Percentiles rank a stretch among this genome's conserved stretches.
Evolutionary conservation across 2,888 invertebrate species (phyloP).

Genomic region (Ochropleura plecta): DNA sequence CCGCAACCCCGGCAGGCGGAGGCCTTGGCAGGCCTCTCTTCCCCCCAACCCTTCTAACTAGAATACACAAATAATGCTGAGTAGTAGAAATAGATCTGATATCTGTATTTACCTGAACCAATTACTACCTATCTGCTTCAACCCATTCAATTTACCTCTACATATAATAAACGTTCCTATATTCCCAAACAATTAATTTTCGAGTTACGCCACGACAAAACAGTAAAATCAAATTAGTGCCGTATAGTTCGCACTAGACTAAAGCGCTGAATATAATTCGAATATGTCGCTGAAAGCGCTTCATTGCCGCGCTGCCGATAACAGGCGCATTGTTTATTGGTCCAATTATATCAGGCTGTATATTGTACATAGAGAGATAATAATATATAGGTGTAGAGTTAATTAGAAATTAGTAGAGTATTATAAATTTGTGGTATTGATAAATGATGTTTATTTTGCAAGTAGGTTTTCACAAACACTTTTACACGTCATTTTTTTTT

Average conservation of each 20-base stretch:
- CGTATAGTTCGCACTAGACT: conserved; percentile 16
- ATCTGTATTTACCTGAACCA: background rate
- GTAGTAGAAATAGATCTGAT: background rate
- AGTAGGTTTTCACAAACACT: too few species aligned
- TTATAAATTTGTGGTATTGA: conserved; percentile 1
- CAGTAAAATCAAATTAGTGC: conserved; percentile 26
- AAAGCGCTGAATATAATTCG: conserved; percentile 38
- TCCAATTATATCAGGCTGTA: conserved; percentile 32
- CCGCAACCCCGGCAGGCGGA: too few species aligned
- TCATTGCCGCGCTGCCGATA: conserved; percentile 49
- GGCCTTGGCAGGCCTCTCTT: too few species aligned
- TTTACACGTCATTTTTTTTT: too few species aligned
- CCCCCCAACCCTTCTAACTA: background rate
- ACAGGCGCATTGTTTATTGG: conserved; percentile 39
- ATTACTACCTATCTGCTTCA: background rate
- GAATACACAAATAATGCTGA: background rate
- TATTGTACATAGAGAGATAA: background rate
- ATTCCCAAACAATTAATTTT: conserved; percentile 15
- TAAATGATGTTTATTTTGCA: too few species aligned
- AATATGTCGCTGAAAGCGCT: conserved; percentile 48
- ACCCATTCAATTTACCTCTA: background rate
- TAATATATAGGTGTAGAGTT: conserved; percentile 8
- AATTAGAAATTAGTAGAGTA: conserved; percentile 22
- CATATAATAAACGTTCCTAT: background rate
- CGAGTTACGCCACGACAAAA: conserved; percentile 12